Conservation (phyloP, 2,797 vertebrate species). For the Hephaestus fuliginosus region DNA sequence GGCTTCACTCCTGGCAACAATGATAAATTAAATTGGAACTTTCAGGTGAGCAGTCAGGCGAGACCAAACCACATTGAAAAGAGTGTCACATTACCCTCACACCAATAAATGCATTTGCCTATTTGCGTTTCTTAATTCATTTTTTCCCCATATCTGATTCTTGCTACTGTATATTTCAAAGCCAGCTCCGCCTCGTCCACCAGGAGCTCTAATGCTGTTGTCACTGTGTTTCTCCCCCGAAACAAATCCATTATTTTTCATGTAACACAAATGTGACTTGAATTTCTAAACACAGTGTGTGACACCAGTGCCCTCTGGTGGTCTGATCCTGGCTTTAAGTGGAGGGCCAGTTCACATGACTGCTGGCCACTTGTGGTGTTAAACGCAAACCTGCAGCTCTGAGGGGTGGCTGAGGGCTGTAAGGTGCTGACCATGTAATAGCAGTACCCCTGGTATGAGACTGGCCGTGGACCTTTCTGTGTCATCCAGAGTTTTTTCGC, state of each 20-base stretch:
- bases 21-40: slow-evolving; percentile 80
- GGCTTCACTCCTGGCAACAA: slow-evolving; percentile 54
- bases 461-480: background rate
- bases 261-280: slow-evolving; percentile 48
- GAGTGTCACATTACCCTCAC: slow-evolving; percentile 67
- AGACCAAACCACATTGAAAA: slow-evolving; percentile 71
- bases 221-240: slow-evolving; percentile 34
- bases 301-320: slow-evolving; percentile 82
- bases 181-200: slow-evolving; percentile 49
- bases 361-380: background rate
- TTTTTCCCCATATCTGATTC: slow-evolving; percentile 47
- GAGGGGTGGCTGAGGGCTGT: background rate
- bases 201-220: slow-evolving; percentile 44
- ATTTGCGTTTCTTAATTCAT: slow-evolving; percentile 60
- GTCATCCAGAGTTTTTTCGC: background rate
- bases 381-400: background rate
- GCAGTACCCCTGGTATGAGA: background rate
- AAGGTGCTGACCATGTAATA: background rate
- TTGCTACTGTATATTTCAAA: slow-evolving; percentile 48
- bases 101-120: slow-evolving; percentile 72
- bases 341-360: background rate
- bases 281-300: slow-evolving; percentile 49
- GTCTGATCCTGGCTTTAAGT: slow-evolving; percentile 10
- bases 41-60: slow-evolving; percentile 71
- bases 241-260: slow-evolving; percentile 57